These are phyloP conservation scores for Cryptoprocta ferox DNA, from an alignment of 2,797 vertebrate species.

Conservation along the genomic window DNA sequence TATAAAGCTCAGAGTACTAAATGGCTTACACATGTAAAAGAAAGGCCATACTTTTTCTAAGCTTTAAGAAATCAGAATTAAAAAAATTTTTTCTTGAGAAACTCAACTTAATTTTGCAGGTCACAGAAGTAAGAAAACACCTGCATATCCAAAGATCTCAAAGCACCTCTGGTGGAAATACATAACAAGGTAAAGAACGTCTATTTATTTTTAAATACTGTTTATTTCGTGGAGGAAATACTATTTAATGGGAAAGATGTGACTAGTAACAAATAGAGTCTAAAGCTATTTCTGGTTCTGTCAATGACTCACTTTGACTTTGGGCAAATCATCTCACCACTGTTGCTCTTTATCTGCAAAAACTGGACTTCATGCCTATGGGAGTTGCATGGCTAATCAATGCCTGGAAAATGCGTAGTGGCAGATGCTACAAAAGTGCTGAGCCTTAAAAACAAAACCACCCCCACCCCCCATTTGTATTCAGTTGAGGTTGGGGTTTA, in stretches of 20 bases:
- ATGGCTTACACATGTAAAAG: constrained; percentile 46
- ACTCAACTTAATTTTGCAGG: constrained; percentile 69
- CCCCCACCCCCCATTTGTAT: constrained; percentile 77
- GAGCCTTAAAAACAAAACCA: constrained; percentile 79
- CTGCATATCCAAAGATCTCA: constrained; percentile 69
- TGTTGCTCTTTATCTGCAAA: constrained; percentile 78
- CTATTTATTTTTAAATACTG: constrained; percentile 64
- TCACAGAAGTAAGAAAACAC: constrained; percentile 60
- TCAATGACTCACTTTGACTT: constrained; percentile 78
- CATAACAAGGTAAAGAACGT: constrained; percentile 57
- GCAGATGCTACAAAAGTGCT: constrained; percentile 82
- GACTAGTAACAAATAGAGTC: constrained; percentile 56
- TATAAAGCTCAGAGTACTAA: constrained; percentile 48
- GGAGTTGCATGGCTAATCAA: constrained; percentile 81
- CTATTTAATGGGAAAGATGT: constrained; percentile 68
- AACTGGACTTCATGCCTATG: constrained; percentile 78
- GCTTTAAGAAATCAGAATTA: constrained; percentile 28
- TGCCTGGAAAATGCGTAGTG: constrained; percentile 81
- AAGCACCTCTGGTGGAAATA: constrained; percentile 69
- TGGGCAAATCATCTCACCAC: constrained; percentile 70
- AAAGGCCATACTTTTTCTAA: constrained; percentile 23
- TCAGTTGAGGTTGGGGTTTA: constrained; percentile 79
- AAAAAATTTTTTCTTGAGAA: constrained; percentile 44
- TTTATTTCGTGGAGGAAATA: constrained; percentile 63
- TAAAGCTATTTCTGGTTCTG: constrained; percentile 63